These are phyloP conservation scores for Crioceris asparagi DNA, from an alignment of 2,888 invertebrate species.

Conservation along the genomic window DNA sequence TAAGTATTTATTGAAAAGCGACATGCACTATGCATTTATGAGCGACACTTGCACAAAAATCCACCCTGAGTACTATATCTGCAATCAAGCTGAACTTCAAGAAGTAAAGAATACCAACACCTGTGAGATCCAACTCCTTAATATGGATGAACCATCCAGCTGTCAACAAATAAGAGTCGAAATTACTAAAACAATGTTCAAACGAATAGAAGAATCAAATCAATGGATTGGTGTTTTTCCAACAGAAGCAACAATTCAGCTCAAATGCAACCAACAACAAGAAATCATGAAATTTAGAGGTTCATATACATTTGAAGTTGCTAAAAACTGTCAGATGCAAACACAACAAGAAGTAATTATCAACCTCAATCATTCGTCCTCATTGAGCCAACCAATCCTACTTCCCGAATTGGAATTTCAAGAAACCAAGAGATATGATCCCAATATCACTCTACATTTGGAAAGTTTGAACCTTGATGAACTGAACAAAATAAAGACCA, in stretches of 20 bases:
- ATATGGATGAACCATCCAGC: no score
- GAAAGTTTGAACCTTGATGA: no score
- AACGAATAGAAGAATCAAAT: background rate
- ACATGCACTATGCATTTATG: background rate
- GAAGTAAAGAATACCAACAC: no score
- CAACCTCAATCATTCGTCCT: background rate
- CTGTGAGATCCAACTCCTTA: no score
- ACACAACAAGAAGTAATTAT: background rate
- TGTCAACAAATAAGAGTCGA: background rate
- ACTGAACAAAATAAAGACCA: no score
- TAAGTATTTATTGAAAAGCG: no score
- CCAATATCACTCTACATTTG: no score
- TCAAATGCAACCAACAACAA: conserved; percentile 1
- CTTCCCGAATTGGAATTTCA: background rate
- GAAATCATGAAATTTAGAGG: background rate
- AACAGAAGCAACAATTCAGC: no score
- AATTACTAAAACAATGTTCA: background rate
- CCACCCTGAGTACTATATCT: background rate
- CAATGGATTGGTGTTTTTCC: background rate
- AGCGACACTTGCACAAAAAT: background rate
- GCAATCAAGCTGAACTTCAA: no score
- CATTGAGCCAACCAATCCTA: background rate
- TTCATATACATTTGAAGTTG: background rate
- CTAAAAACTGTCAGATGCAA: background rate
- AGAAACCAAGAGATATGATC: no score